Conservation (phyloP, 2,888 invertebrate species). For the Anthrax anthrax region DNA sequence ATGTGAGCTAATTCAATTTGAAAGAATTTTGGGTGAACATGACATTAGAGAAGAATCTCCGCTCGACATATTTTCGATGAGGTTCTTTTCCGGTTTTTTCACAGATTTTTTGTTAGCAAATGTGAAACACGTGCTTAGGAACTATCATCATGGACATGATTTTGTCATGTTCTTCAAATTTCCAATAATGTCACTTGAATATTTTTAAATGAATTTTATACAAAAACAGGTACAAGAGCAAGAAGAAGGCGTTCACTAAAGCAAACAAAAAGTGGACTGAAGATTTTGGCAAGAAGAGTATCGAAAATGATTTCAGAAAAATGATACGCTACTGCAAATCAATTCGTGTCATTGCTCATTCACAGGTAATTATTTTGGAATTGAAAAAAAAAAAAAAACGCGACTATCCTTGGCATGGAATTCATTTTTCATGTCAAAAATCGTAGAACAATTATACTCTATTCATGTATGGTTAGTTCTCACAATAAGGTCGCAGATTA, state of each 20-base stretch:
- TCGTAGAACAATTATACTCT: constrained; percentile 27
- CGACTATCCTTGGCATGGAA: constrained; percentile 29
- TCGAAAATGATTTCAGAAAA: constrained; percentile 92
- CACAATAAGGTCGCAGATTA: constrained; percentile 35
- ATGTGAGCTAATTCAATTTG: constrained; percentile 28
- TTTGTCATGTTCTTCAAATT: no score
- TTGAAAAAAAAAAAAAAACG: constrained; percentile 1
- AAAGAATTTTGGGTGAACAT: constrained; percentile 25
- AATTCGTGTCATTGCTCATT: constrained; percentile 92
- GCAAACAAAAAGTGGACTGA: constrained; percentile 98
- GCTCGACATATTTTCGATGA: constrained; percentile 46
- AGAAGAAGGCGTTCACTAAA: constrained; percentile 99
- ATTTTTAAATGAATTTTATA: no score
- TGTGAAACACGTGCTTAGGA: no score
- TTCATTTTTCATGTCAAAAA: constrained; percentile 21
- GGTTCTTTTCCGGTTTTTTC: constrained; percentile 39
- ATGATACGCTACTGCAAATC: constrained; percentile 98
- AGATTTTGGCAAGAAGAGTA: constrained; percentile 89
- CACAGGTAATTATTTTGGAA: constrained; percentile 54
- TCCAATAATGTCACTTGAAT: no score
- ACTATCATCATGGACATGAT: no score
- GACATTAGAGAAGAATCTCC: constrained; percentile 42
- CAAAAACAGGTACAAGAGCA: constrained; percentile 95
- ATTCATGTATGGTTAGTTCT: constrained; percentile 22
- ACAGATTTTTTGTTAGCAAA: no score